phyloP scores from a whole-genome alignment of 2,113 vertebrate species.

The Asarcornis scutulata region DNA sequence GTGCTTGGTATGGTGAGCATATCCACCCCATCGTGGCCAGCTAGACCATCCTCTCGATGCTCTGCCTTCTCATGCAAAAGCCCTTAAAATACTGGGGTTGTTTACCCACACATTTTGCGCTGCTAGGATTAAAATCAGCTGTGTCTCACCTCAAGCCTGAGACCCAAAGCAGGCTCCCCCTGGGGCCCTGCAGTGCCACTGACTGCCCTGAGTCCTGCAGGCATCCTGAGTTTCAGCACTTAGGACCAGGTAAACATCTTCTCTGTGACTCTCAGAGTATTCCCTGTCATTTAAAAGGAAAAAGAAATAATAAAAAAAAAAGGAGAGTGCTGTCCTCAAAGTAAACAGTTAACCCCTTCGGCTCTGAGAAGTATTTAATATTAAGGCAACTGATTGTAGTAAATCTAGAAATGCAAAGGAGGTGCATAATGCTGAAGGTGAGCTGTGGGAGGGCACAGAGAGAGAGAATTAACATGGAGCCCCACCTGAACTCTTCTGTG shows the following conservation, averaged over 20 bases:
- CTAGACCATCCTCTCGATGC: not conserved
- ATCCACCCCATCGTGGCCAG: accelerated
- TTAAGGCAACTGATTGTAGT: not conserved
- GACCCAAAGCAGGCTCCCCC: not conserved
- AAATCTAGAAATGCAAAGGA: not conserved
- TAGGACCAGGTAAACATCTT: not conserved
- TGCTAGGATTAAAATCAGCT: conserved; percentile 3
- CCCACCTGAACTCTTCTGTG: not conserved
- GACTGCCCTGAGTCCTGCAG: not conserved
- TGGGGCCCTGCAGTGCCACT: not conserved
- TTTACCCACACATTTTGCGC: not conserved
- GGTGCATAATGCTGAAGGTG: not conserved
- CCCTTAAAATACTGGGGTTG: not conserved
- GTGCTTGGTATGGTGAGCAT: not conserved
- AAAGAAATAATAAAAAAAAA: not conserved
- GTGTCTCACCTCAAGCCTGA: not conserved
- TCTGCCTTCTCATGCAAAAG: not conserved
- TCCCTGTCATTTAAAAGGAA: not conserved
- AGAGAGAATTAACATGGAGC: not conserved
- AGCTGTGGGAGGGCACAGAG: not conserved
- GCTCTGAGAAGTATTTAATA: not conserved
- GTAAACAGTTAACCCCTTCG: not conserved
- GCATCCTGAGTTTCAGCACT: not conserved
- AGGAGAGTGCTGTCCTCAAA: accelerated
- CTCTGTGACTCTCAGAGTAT: not conserved